Percentiles rank a stretch among this genome's conserved stretches.
Evolutionary conservation across 2,888 invertebrate species (phyloP).

Genomic region (Aelia acuminata): DNA sequence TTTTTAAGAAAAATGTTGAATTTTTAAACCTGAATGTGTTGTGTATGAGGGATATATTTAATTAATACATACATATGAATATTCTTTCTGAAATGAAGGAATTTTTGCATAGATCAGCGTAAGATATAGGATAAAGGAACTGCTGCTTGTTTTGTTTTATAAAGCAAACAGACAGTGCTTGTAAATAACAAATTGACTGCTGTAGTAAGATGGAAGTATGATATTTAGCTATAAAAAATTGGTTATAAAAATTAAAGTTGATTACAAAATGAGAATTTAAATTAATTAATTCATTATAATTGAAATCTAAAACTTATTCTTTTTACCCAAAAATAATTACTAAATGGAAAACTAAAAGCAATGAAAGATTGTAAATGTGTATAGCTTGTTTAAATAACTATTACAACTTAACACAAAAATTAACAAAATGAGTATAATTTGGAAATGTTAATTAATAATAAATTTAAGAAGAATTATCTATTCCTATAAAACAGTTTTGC

Average conservation of each 20-base stretch:
- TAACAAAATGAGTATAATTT: neutral
- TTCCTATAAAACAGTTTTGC: neutral
- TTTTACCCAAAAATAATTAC: neutral
- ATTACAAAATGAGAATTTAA: neutral
- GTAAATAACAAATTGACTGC: constrained; percentile 26
- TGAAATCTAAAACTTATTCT: neutral
- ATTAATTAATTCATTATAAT: neutral
- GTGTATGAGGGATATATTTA: constrained; percentile 18
- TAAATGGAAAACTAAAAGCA: neutral
- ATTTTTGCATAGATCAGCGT: constrained; percentile 40
- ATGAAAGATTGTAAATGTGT: neutral
- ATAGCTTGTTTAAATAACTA: neutral
- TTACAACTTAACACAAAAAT: neutral
- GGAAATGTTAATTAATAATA: no score
- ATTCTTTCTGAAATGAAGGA: constrained; percentile 42
- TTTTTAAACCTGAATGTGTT: constrained; percentile 53
- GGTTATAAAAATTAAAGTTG: neutral
- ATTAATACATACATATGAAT: constrained; percentile 8
- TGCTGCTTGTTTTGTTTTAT: constrained; percentile 51
- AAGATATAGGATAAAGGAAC: constrained; percentile 54
- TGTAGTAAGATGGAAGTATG: neutral
- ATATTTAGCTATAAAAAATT: neutral
- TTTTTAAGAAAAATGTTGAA: constrained; percentile 57
- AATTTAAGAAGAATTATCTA: no score
- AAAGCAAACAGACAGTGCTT: constrained; percentile 44